Base-by-base conservation (phyloP, 2,888 invertebrate genomes). In the Sphaeridia pumilis region DNA sequence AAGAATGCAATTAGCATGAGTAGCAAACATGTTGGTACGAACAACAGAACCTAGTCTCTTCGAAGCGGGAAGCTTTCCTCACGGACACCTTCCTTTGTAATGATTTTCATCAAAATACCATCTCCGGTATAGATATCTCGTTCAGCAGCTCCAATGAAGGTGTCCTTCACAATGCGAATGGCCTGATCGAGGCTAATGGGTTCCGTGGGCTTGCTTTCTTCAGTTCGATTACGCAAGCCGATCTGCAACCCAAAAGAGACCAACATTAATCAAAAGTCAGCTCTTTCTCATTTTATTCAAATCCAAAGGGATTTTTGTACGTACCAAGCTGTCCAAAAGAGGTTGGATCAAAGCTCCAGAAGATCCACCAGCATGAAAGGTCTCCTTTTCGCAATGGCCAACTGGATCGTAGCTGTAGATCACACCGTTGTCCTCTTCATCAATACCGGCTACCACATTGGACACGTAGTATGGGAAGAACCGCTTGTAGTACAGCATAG, bases 381-480 rank as follows among this genome's bases (percentile, higher is more conserved):
- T 80, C 1, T 83, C 78, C 55, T 83, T 78, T 70, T 94, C 94
- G 66, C 86, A 87, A 67, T 93, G 92, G 0, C 98, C 98, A 61
- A 98, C 86, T 0, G 97, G 97, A 71, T 99, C 98, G 70, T 95
- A 99, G 67, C 87, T 87, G 74, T 84, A 98, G 5, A 98, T 85
- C 65, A 86, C 86, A 7, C 98, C 98, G 69, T 87, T 86, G 2
- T 94, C 97, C 58, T 94, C 83, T 27, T 80, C 80, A 72, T 97
- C 94, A 49, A 98, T 70, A 0, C 98, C 98, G 47, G 88, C 97
- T 50, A 99, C 73, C 44, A 97, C 81, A 69, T 94, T 95, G 26
- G 89, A 87, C 22, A 95, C 85, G 69, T 95, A 98, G 71, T 95
- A 97, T 0, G 98, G 98, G 73, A 99, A 99, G 73, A 99, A 98